Conservation (phyloP, 92 coral and sea anemone species). For the Nematostella vectensis region DNA sequence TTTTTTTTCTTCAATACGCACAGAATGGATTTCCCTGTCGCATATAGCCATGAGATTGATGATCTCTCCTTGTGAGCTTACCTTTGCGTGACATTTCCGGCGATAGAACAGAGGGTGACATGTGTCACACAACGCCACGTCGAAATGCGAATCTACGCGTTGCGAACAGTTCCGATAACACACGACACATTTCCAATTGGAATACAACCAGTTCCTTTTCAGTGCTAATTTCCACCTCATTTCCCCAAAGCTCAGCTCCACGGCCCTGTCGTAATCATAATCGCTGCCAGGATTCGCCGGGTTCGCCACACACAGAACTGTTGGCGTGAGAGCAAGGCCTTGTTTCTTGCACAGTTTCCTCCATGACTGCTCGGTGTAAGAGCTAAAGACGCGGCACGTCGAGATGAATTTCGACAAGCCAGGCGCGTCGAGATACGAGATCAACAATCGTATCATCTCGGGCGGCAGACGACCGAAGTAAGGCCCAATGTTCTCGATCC, state of each 20-base stretch:
- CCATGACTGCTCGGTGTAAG: slow-evolving; percentile 73
- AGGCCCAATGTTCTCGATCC: slow-evolving; percentile 74
- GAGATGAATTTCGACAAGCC: slow-evolving; percentile 77
- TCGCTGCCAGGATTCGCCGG: slow-evolving; percentile 49
- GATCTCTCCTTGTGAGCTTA: too few species aligned
- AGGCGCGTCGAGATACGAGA: slow-evolving; percentile 88
- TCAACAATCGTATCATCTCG: slow-evolving; percentile 75
- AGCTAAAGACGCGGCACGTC: slow-evolving; percentile 65
- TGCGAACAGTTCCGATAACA: slow-evolving; percentile 90
- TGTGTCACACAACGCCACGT: slow-evolving; percentile 85
- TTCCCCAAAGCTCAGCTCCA: slow-evolving; percentile 64
- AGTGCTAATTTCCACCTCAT: slow-evolving; percentile 78
- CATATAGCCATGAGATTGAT: too few species aligned
- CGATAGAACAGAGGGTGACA: slow-evolving; percentile 96
- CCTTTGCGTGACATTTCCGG: slow-evolving; percentile 99
- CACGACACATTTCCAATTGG: slow-evolving; percentile 92
- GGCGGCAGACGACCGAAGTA: slow-evolving; percentile 82
- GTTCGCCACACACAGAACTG: slow-evolving; percentile 76
- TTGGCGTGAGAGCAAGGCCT: slow-evolving; percentile 53
- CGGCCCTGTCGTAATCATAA: slow-evolving; percentile 84
- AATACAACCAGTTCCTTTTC: slow-evolving; percentile 79
- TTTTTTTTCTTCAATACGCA: too few species aligned
- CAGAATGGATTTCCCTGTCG: too few species aligned
- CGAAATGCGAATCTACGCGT: slow-evolving; percentile 80
- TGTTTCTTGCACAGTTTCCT: slow-evolving; percentile 68